A percentile compares a stretch with the other conserved stretches of the same genome.
Conservation (phyloP, 1,140 invertebrate species). For the Drosophila equinoxialis region DNA sequence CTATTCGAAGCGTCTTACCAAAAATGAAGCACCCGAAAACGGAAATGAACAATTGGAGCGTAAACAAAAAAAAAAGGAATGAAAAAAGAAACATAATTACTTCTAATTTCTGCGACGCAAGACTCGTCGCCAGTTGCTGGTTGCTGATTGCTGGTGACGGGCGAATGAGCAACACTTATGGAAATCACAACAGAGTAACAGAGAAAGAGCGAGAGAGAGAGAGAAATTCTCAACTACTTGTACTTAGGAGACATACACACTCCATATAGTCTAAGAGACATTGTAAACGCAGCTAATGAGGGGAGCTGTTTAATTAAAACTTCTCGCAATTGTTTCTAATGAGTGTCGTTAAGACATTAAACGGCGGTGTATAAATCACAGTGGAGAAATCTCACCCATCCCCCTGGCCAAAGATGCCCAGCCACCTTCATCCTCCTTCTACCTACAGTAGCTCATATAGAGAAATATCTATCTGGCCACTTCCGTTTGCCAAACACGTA, state of each 20-base stretch:
- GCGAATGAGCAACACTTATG: conserved; percentile 55
- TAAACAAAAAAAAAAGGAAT: conserved; percentile 5
- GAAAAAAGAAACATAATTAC: conserved; percentile 64
- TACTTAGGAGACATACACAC: no score
- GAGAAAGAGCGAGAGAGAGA: conserved; percentile 18
- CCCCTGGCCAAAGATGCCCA: conserved; percentile 1
- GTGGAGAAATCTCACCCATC: conserved; percentile 17
- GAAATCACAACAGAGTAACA: conserved; percentile 35
- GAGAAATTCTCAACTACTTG: not conserved
- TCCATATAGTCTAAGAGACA: conserved; percentile 5
- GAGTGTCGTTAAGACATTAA: conserved; percentile 75
- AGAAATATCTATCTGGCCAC: conserved; percentile 61
- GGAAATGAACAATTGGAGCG: conserved; percentile 78
- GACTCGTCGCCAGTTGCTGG: conserved; percentile 19
- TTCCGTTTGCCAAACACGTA: conserved; percentile 81
- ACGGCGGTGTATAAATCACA: conserved; percentile 75
- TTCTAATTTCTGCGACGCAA: conserved; percentile 43
- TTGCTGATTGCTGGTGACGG: conserved; percentile 23
- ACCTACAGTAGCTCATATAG: conserved; percentile 36
- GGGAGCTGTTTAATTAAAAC: conserved; percentile 75
- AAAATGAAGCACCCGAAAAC: conserved; percentile 38
- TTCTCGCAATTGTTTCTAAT: conserved; percentile 81
- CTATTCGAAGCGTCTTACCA: not conserved
- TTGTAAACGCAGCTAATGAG: conserved; percentile 50
- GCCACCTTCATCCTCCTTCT: conserved; percentile 4